These are phyloP conservation scores for Pseudochaenichthys georgianus DNA, from an alignment of 2,797 vertebrate genomes.

Conservation along the genomic window DNA sequence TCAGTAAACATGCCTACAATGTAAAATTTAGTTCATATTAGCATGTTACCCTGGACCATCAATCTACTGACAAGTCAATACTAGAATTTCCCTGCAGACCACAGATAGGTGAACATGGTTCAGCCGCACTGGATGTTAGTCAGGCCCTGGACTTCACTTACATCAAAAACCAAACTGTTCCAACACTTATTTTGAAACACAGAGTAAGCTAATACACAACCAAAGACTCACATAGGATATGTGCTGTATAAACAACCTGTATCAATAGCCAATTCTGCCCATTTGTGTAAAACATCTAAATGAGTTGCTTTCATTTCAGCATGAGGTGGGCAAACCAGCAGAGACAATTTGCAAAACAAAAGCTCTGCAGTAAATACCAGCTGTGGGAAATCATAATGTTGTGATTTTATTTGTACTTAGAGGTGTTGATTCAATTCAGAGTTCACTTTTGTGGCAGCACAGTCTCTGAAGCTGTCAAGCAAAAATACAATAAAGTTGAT, in stretches of 20 bases:
- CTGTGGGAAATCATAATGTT: not conserved
- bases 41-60: conserved; percentile 17
- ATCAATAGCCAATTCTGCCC: conserved; percentile 27
- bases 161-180: conserved; percentile 55
- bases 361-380: conserved; percentile 1
- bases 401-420: conserved; percentile 12
- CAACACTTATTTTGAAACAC: conserved; percentile 28
- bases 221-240: not conserved
- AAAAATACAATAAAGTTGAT: conserved; percentile 1
- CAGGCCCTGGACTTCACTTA: conserved; percentile 28
- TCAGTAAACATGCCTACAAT: not conserved
- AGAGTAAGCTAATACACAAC: conserved; percentile 18
- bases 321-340: not conserved
- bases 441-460: not conserved
- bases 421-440: conserved; percentile 8
- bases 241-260: not conserved
- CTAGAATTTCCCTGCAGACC: conserved; percentile 39
- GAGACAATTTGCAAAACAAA: not conserved
- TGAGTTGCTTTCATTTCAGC: not conserved
- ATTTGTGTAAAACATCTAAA: conserved; percentile 12
- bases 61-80: conserved; percentile 23
- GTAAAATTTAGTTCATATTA: not conserved
- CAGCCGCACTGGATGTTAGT: conserved; percentile 38
- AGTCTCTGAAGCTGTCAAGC: not conserved
- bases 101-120: conserved; percentile 46